Conservation (phyloP, 2,888 invertebrate species). For the Drosophila paramelanica region DNA sequence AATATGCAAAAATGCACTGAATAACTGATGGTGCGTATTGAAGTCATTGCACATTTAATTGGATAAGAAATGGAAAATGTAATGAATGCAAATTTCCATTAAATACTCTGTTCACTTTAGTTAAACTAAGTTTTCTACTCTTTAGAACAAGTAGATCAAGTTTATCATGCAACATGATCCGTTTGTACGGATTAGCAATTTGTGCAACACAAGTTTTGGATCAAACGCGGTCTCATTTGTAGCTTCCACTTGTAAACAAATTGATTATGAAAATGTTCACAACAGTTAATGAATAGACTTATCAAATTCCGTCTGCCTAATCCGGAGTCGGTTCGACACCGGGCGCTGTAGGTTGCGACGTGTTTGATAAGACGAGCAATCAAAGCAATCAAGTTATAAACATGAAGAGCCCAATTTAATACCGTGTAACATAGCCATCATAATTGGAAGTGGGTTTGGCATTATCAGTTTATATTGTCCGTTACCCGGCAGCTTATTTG, state of each 20-base stretch:
- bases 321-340: constrained; percentile 31
- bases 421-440: constrained; percentile 12
- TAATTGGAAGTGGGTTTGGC: constrained; percentile 20
- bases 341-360: constrained; percentile 2
- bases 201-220: background rate
- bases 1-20: background rate
- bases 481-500: background rate
- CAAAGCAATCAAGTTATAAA: constrained; percentile 34
- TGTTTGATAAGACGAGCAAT: constrained; percentile 38
- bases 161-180: background rate
- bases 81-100: background rate
- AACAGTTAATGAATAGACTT: constrained; percentile 8
- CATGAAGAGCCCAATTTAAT: constrained; percentile 10
- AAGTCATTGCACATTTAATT: background rate
- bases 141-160: background rate
- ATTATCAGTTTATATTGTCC: constrained; percentile 24
- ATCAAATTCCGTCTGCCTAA: constrained; percentile 20
- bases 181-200: background rate
- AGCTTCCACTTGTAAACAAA: constrained; percentile 19
- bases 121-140: background rate
- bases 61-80: no score
- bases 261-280: constrained; percentile 14
- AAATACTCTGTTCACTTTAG: background rate
- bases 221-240: background rate
- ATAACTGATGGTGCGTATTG: constrained; percentile 1